phyloP scores from a whole-genome alignment of 1,140 invertebrate genomes.

The Chionoecetes opilio region DNA sequence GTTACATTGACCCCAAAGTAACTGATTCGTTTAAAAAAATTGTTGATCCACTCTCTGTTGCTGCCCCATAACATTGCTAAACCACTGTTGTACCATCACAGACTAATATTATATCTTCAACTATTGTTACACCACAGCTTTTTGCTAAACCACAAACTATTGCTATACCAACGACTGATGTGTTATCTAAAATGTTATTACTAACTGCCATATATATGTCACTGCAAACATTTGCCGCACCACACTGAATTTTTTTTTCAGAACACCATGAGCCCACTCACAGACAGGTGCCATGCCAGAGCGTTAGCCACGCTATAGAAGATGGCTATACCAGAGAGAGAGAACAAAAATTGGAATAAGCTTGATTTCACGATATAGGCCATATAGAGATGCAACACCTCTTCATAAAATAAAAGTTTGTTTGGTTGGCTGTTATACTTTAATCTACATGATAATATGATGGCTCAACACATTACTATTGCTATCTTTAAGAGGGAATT shows the following conservation, averaged over 20 bases:
- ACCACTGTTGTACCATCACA: neutral
- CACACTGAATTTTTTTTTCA: neutral
- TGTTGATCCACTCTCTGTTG: neutral
- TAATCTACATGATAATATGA: too few relatives aligned
- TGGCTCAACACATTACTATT: too few relatives aligned
- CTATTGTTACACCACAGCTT: neutral
- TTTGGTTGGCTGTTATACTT: too few relatives aligned
- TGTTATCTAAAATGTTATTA: neutral
- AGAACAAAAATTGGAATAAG: neutral
- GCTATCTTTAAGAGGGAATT: too few relatives aligned
- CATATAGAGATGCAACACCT: neutral
- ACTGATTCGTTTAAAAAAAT: neutral
- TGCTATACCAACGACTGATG: neutral
- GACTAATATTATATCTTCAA: neutral
- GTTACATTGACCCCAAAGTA: too few relatives aligned
- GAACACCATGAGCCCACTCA: neutral
- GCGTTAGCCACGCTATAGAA: neutral
- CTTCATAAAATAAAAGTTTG: neutral
- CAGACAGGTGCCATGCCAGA: neutral
- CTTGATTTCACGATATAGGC: neutral
- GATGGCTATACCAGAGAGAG: neutral
- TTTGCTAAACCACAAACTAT: slow-evolving; percentile 17
- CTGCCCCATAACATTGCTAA: neutral
- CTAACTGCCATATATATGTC: neutral
- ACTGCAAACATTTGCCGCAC: neutral